Evolutionary conservation across 2,113 vertebrate species (phyloP), one percentile per base, ranked within the genome.

Genomic region (Echinops telfairi): DNA sequence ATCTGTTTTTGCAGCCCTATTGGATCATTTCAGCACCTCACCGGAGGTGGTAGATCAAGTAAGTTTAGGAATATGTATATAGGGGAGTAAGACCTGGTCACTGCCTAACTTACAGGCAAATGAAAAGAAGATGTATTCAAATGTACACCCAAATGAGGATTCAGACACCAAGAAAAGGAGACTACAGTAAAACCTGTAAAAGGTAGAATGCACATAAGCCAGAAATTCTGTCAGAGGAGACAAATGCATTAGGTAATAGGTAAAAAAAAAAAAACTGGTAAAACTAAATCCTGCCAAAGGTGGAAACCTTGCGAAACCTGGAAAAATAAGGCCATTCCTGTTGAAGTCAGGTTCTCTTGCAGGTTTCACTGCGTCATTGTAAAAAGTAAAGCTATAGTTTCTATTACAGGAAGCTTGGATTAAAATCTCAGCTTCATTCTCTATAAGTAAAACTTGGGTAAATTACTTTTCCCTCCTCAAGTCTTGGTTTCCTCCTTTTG

Each of bases 401-500:
- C 38, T 19, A 33, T 68, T 64, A 8, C 31, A 58, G 53, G 60
- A 92, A 71, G 53, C 33, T 9, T 95, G 60, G 29, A 81, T 92
- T 23, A 83, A 58, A 66, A 20, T 64, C 70, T 88, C 27, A 81
- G 33, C 60, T 81, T 31, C 16, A 79, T 14, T 58, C 36, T 77
- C 22, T 71, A n/a, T 36, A 16, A 60, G 4, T 33, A 94, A 88
- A 92, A 91, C 31, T 68, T 95, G 22, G 31, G 9, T 36, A 95
- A 70, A 38, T 68, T 62, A 64, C 75, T 81, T 25, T 78, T 68
- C 1, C 12, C 16, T 79, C 82, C 38, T 79, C 40, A 94, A 88
- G 71, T 71, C 22, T 92, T 95, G 53, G 25, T 75, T 93, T 94
- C 17, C 23, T 94, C n/a, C n/a, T 80, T 81, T 96, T 58, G 29